These are phyloP conservation scores for Eristalinus aeneus DNA, from an alignment of 2,888 invertebrate species.

Conservation along the genomic window DNA sequence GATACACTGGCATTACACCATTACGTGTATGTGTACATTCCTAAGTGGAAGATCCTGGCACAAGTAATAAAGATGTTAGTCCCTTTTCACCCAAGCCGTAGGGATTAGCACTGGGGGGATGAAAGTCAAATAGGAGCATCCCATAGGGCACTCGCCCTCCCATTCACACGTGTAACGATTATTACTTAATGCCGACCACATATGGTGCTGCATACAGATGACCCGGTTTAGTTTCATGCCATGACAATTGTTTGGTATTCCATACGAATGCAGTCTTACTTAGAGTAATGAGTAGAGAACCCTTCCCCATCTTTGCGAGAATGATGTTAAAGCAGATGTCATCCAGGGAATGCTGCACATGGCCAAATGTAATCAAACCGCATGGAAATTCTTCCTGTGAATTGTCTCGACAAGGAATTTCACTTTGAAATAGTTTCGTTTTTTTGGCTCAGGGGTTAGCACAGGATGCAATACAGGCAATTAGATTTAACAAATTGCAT, in stretches of 20 bases:
- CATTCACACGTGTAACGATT: background rate
- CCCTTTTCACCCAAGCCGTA: background rate
- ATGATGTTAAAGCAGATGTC: background rate
- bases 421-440: background rate
- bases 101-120: background rate
- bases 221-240: background rate
- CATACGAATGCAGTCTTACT: background rate
- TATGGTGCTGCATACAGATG: background rate
- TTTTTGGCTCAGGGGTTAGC: too few species aligned
- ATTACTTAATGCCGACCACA: background rate
- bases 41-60: background rate
- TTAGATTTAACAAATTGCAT: too few species aligned
- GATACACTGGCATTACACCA: background rate
- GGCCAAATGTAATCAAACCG: background rate
- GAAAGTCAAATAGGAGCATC: background rate
- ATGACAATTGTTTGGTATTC: background rate
- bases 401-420: background rate
- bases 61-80: background rate
- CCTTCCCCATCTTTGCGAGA: background rate
- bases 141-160: background rate
- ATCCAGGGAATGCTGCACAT: background rate
- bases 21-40: background rate
- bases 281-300: background rate
- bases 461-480: too few species aligned
- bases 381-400: background rate